Evolutionary conservation across 2,888 invertebrate genomes (phyloP).

Genomic region (Cylloceria caligata): DNA sequence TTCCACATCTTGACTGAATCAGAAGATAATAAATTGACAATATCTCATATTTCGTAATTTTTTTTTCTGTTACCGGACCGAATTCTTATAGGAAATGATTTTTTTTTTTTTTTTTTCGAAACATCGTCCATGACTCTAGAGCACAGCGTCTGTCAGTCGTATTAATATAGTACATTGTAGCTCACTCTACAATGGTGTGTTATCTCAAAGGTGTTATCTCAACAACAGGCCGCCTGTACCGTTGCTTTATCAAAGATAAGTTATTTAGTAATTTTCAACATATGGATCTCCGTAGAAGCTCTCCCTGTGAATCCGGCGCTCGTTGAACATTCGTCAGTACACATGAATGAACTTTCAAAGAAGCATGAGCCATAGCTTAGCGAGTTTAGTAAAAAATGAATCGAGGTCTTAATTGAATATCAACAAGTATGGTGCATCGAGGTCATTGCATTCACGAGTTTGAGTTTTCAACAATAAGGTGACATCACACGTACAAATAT

Average conservation of each 20-base stretch:
- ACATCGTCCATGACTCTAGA: background rate
- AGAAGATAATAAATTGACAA: slow-evolving; percentile 28
- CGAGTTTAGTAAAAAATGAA: background rate
- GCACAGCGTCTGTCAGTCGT: slow-evolving; percentile 20
- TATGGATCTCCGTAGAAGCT: slow-evolving; percentile 53
- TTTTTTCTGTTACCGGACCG: background rate
- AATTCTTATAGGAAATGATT: background rate
- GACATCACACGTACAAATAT: slow-evolving; percentile 41
- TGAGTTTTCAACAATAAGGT: slow-evolving; percentile 15
- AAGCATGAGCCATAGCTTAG: slow-evolving; percentile 18
- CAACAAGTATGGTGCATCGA: slow-evolving; percentile 41
- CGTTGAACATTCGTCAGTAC: slow-evolving; percentile 24
- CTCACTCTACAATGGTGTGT: slow-evolving; percentile 57
- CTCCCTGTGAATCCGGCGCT: slow-evolving; percentile 40
- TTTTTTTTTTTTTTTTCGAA: slow-evolving; percentile 29
- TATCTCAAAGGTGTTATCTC: slow-evolving; percentile 66
- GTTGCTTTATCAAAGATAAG: slow-evolving; percentile 80
- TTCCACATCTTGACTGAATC: slow-evolving; percentile 4
- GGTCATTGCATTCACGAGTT: background rate
- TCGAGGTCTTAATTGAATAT: background rate
- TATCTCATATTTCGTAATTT: background rate
- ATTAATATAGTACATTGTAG: slow-evolving; percentile 23
- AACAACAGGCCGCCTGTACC: slow-evolving; percentile 39
- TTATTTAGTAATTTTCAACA: slow-evolving; percentile 77
- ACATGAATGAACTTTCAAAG: slow-evolving; percentile 14